phyloP scores from a whole-genome alignment of 1,140 invertebrate genomes.

The Diplogasteroides magnus region DNA sequence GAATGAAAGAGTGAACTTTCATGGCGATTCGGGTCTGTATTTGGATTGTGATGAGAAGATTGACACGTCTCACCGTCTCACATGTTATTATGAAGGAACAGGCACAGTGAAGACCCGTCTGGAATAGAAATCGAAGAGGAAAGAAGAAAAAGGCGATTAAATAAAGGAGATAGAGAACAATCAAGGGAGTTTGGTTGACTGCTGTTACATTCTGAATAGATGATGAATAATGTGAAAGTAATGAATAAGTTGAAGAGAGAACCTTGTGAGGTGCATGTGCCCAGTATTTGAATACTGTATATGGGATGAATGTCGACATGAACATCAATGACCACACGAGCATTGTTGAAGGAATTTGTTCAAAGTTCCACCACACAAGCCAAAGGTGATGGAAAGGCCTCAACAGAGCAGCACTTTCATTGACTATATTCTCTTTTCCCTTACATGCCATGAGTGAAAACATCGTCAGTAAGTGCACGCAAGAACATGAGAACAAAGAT shows the following conservation, averaged over 20 bases:
- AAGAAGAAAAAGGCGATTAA: conserved; percentile 44
- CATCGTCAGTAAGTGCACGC: conserved; percentile 33
- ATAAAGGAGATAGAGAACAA: conserved; percentile 36
- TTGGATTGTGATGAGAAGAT: not conserved
- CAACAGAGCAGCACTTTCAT: conserved; percentile 14
- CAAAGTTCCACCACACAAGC: conserved; percentile 51
- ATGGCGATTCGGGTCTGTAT: conserved; percentile 51
- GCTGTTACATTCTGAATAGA: conserved; percentile 17
- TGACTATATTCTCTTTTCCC: conserved; percentile 7
- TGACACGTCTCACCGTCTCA: conserved; percentile 53
- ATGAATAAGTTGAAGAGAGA: not conserved
- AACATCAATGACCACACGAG: conserved; percentile 46
- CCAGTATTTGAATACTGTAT: conserved; percentile 38
- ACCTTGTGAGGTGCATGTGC: conserved; percentile 29
- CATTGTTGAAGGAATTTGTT: conserved; percentile 41
- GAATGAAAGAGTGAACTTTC: conserved; percentile 52
- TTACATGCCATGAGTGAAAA: conserved; percentile 37
- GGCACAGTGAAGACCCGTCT: conserved; percentile 41
- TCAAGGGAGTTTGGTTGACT: conserved; percentile 26
- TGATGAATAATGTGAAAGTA: not conserved
- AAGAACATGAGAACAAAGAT: conserved; percentile 37
- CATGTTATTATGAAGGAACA: conserved; percentile 56
- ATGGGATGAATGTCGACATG: conserved; percentile 44
- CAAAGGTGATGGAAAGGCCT: conserved; percentile 45
- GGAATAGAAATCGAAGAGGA: conserved; percentile 45